phyloP scores from a whole-genome alignment of 2,113 vertebrate species.

The Candoia aspera region DNA sequence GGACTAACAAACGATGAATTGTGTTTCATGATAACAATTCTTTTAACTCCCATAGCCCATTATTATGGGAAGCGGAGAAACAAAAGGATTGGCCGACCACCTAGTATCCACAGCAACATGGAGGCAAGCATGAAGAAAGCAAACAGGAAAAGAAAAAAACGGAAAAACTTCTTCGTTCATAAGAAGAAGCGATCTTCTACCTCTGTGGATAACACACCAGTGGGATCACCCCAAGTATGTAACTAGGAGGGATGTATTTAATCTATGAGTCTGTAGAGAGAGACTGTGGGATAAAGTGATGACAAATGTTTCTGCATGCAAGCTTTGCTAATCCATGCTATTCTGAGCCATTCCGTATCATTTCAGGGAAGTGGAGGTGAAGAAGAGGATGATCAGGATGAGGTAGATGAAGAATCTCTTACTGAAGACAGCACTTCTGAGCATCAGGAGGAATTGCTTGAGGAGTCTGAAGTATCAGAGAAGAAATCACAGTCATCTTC shows the following conservation, averaged over 20 bases:
- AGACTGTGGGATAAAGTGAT: conserved; percentile 8
- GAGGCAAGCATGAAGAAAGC: conserved; percentile 91
- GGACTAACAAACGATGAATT: not conserved
- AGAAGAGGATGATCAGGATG: conserved; percentile 87
- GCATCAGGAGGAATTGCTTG: conserved; percentile 88
- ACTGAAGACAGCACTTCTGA: conserved; percentile 92
- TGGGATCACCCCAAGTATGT: conserved; percentile 91
- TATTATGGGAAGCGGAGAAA: conserved; percentile 96
- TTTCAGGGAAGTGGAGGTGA: conserved; percentile 90
- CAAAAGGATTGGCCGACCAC: conserved; percentile 89
- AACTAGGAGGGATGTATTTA: not conserved
- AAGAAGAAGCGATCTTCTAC: conserved; percentile 94
- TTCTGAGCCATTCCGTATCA: not conserved
- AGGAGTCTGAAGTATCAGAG: conserved; percentile 90
- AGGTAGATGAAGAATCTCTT: conserved; percentile 88
- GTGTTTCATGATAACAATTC: conserved; percentile 42
- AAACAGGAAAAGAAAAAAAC: conserved; percentile 90
- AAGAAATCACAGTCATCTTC: conserved; percentile 89
- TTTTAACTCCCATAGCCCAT: conserved; percentile 80
- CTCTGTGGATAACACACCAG: conserved; percentile 92
- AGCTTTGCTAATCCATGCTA: not conserved
- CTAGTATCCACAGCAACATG: conserved; percentile 89
- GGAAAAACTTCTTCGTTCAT: conserved; percentile 95
- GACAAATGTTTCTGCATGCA: not conserved
- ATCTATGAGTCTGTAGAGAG: fast-evolving